Evolutionary conservation across 2,888 invertebrate genomes (phyloP).

Genomic region (Leptothorax acervorum): DNA sequence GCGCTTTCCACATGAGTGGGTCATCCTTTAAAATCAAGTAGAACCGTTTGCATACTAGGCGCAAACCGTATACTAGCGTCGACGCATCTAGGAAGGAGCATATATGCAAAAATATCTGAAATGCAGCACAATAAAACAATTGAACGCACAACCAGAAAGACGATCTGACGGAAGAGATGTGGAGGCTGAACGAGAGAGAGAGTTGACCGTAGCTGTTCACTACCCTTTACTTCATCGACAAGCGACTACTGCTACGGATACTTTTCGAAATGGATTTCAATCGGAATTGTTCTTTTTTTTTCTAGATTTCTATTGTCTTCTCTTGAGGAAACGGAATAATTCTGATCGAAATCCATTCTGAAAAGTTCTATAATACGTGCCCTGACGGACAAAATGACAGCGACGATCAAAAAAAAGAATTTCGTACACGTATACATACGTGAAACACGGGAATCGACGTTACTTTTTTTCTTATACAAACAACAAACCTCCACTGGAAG

Average conservation of each 20-base stretch:
- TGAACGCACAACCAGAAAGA: neutral
- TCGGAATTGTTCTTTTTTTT: no score
- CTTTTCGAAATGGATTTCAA: no score
- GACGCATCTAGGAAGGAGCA: conserved; percentile 88
- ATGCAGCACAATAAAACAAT: conserved; percentile 67
- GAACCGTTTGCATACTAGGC: conserved; percentile 87
- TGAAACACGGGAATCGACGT: neutral
- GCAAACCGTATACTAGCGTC: conserved; percentile 86
- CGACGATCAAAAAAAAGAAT: neutral
- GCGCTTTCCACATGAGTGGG: conserved; percentile 87
- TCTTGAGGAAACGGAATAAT: no score
- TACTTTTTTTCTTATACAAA: conserved; percentile 60
- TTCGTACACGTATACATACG: neutral
- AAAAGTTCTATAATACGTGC: no score
- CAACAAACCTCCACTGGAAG: conserved; percentile 79
- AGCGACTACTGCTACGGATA: neutral
- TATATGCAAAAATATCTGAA: conserved; percentile 88
- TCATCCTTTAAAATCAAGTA: conserved; percentile 87
- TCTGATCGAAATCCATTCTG: no score
- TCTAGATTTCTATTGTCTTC: no score
- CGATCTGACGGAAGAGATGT: neutral
- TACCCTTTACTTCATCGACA: neutral
- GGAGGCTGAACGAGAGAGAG: neutral
- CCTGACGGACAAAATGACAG: neutral
- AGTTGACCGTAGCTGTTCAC: neutral